phyloP scores from a whole-genome alignment of 2,888 invertebrate species.

The Harpagoxenus sublaevis region DNA sequence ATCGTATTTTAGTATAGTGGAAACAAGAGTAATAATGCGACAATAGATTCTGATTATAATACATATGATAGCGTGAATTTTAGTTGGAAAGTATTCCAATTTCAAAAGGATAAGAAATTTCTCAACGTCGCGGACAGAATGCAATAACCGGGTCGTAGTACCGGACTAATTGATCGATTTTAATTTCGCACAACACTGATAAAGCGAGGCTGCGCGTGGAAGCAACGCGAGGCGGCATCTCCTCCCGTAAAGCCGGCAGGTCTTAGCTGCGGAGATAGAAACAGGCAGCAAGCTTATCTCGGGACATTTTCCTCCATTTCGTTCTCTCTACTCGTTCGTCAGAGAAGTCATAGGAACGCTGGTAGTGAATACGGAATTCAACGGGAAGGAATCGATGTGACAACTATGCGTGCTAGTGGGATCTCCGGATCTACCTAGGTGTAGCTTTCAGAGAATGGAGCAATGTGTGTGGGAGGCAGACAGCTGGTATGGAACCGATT shows the following conservation, averaged over 20 bases:
- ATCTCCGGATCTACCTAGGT: conserved; percentile 27
- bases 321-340: conserved; percentile 57
- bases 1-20: neutral
- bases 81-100: conserved; percentile 35
- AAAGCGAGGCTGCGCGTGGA: conserved; percentile 40
- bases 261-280: conserved; percentile 37
- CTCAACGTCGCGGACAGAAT: conserved; percentile 45
- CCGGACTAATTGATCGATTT: conserved; percentile 46
- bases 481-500: conserved; percentile 38
- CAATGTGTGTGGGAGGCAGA: conserved; percentile 15
- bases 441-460: conserved; percentile 22
- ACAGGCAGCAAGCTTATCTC: conserved; percentile 64
- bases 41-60: neutral
- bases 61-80: neutral
- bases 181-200: conserved; percentile 43
- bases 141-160: conserved; percentile 13
- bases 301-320: conserved; percentile 62
- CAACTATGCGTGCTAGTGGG: conserved; percentile 37
- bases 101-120: conserved; percentile 21
- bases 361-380: conserved; percentile 63
- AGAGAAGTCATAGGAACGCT: conserved; percentile 60
- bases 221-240: conserved; percentile 43
- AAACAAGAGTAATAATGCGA: neutral
- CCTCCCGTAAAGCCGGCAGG: neutral
- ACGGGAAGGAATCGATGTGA: conserved; percentile 51